These are phyloP conservation scores for Ptychochromis oligacanthus DNA, from an alignment of 2,113 vertebrate species.

Conservation along the genomic window DNA sequence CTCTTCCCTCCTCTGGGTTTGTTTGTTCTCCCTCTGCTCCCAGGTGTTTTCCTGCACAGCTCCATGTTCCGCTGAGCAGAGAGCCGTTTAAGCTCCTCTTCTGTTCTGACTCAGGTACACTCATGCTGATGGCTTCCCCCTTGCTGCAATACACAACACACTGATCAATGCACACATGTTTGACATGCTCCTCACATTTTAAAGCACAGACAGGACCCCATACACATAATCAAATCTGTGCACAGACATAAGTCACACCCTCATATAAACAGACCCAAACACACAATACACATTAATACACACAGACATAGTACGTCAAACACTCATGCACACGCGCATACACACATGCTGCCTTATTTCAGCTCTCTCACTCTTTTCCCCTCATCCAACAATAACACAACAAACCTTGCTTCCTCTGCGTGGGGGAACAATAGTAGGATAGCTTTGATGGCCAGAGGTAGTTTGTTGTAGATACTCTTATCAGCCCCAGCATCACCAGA, in stretches of 20 bases:
- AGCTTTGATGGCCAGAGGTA: constrained; percentile 79
- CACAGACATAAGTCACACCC: not conserved
- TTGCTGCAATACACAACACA: not conserved
- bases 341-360: constrained; percentile 20
- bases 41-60: constrained; percentile 78
- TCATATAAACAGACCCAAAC: constrained; percentile 1
- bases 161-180: not conserved
- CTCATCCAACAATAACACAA: constrained; percentile 83
- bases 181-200: not conserved
- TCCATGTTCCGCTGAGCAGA: constrained; percentile 52
- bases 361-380: constrained; percentile 48
- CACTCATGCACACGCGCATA: not conserved
- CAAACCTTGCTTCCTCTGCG: constrained; percentile 77
- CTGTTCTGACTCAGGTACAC: constrained; percentile 76
- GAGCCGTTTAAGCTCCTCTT: constrained; percentile 55
- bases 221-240: not conserved
- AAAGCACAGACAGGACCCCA: not conserved
- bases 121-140: constrained; percentile 28
- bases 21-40: constrained; percentile 75
- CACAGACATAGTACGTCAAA: constrained; percentile 7
- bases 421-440: constrained; percentile 81
- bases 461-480: constrained; percentile 68
- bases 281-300: not conserved
- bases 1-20: constrained; percentile 70
- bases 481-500: constrained; percentile 50